Base-by-base conservation (phyloP, 2,888 invertebrate species). In the Hartigia nigra region DNA sequence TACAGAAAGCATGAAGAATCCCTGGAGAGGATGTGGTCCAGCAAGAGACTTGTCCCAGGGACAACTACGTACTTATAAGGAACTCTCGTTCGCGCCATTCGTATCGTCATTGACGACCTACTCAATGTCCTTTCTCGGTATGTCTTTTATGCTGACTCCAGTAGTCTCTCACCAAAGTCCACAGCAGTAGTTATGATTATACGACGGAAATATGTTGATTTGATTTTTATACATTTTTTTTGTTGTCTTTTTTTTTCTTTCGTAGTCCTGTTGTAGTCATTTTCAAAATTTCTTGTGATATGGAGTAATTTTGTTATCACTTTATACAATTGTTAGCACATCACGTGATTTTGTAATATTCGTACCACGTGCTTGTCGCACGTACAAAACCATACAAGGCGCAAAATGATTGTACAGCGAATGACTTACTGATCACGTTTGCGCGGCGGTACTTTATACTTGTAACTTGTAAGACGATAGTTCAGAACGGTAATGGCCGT, bases 381-480 rank as follows among this genome's bases (percentile, higher is more conserved):
- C 72, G 72, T 72, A 72, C 72, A 14, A 72, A 72, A 14, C 72
- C 72, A 31, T 72, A 72, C 72, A 72, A 23, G 72, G 31, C 72
- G 72, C 31, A 32, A 72, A 31, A 32, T 72, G 72, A 32, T 34
- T 34, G 72, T 32, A 31, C 72, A 12, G 12, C 32, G 72, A 32
- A 72, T 72, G 32, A 32, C 72, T 72, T 72, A 32, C 72, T 31
- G 72, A 31, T 72, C 72, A 72, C 72, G 72, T 72, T 23, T 72
- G 72, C 3, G 31, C 72, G 72, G 31, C 72, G 72, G 32, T 72
- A 72, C 72, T 72, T 72, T 14, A 32, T 72, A 72, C 72, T n/a
- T n/a, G n/a, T 72, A 72, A 72, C 31, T 72, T 72, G 72, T 72
- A 72, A 72, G 14, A 72, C 32, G 72, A 72, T 72, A 72, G 72